phyloP scores from a whole-genome alignment of 2,113 vertebrate genomes.

The Cavia aperea region DNA sequence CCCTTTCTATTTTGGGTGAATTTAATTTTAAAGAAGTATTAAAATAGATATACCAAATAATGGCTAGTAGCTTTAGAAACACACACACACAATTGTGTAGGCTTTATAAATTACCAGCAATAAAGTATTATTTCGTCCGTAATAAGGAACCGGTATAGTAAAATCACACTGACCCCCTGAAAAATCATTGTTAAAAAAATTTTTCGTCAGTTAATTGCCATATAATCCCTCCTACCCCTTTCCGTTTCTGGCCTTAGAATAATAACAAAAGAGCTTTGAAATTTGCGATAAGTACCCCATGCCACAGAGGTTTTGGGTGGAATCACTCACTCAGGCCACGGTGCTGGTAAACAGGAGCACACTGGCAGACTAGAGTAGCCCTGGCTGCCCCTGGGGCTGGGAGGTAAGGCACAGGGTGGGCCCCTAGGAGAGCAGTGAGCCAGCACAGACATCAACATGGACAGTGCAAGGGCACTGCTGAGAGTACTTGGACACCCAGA shows the following conservation, averaged over 20 bases:
- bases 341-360: not conserved
- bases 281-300: not conserved
- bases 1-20: not conserved
- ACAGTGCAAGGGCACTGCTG: not conserved
- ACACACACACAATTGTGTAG: not conserved
- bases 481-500: not conserved
- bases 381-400: not conserved
- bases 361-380: not conserved
- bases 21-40: conserved; percentile 22
- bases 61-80: conserved; percentile 3
- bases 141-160: not conserved
- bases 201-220: not conserved
- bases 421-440: not conserved
- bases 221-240: not conserved
- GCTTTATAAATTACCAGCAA: conserved; percentile 34
- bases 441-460: accelerated
- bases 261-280: conserved; percentile 26
- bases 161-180: not conserved
- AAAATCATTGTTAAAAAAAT: conserved; percentile 27
- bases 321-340: not conserved
- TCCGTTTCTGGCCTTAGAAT: not conserved
- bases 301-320: not conserved
- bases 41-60: not conserved
- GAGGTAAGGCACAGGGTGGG: not conserved
- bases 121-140: not conserved